Evolutionary conservation across 2,888 invertebrate species (phyloP), one percentile per base, ranked within the genome.

Genomic region (Selenia dentaria): DNA sequence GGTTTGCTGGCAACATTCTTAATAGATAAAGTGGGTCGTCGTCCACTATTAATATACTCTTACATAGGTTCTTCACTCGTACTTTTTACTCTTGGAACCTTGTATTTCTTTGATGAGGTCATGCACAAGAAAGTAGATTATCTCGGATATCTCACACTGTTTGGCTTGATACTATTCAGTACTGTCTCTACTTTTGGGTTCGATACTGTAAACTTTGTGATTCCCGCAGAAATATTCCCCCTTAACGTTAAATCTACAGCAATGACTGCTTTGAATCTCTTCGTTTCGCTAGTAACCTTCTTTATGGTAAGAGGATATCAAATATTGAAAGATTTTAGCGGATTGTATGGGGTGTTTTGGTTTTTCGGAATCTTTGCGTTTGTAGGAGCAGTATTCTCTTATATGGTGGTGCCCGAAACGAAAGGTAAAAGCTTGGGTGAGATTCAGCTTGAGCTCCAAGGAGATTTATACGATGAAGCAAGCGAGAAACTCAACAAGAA

Each of bases 211-310:
- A 73, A 85, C 0, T 83, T 83, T 26, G 77, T 89, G 42, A 82
- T 92, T 51, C 79, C 91, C 14, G 91, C 91, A 0, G 93, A 93
- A 67, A 73, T 92, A 13, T 93, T 92, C 49, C 91, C 93, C 0
- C 74, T 92, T 0, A 92, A 92, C 52, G 87, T 92, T 0, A 92
- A 92, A 61, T 88, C 91, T 0, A 66, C 84, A 0, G 92, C 92
- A 0, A 87, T 92, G 50, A 91, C 91, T 0, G 55, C 81, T 0
- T 70, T 87, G 0, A 91, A 86, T 41, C 64, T 92, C 1, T 82
- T 88, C 51, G 82, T 84, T 28, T 31, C 46, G 6, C 27, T 87
- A 0, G 60, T 90, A 4, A 89, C 89, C 0, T 92, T 92, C 51
- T 27, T 81, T 1, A 81, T 87, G 0, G 82, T 89, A 0, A 91